Conservation (phyloP, 2,888 invertebrate species). For the Asteroscopus sphinx region DNA sequence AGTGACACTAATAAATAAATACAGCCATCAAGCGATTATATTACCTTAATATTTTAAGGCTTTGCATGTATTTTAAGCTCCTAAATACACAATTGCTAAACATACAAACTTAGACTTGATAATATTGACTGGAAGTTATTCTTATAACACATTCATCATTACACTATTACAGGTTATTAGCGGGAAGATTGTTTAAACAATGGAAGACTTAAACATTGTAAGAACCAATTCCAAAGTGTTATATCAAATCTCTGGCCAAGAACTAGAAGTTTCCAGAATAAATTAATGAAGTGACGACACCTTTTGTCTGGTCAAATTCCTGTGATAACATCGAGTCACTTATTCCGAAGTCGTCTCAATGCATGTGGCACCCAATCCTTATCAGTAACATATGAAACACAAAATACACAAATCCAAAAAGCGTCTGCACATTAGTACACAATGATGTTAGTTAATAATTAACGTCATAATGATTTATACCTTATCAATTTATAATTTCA, state of each 20-base stretch:
- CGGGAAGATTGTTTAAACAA: constrained; percentile 25
- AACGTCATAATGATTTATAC: constrained; percentile 72
- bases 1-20: constrained; percentile 43
- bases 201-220: constrained; percentile 41
- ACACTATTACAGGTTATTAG: constrained; percentile 5
- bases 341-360: constrained; percentile 47
- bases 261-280: background rate
- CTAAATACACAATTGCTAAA: constrained; percentile 40
- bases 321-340: constrained; percentile 22
- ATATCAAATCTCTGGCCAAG: background rate
- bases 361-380: constrained; percentile 33
- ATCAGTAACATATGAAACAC: constrained; percentile 40
- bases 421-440: constrained; percentile 44
- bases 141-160: background rate
- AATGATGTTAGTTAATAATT: constrained; percentile 60
- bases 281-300: background rate
- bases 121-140: constrained; percentile 13
- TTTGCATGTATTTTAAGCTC: constrained; percentile 39
- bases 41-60: constrained; percentile 32
- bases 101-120: constrained; percentile 38
- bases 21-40: constrained; percentile 47
- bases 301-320: constrained; percentile 32
- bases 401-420: constrained; percentile 48
- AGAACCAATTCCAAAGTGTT: constrained; percentile 12
- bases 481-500: constrained; percentile 83